These are phyloP conservation scores for Myxocyprinus asiaticus DNA, from an alignment of 2,113 vertebrate species.

Conservation along the genomic window DNA sequence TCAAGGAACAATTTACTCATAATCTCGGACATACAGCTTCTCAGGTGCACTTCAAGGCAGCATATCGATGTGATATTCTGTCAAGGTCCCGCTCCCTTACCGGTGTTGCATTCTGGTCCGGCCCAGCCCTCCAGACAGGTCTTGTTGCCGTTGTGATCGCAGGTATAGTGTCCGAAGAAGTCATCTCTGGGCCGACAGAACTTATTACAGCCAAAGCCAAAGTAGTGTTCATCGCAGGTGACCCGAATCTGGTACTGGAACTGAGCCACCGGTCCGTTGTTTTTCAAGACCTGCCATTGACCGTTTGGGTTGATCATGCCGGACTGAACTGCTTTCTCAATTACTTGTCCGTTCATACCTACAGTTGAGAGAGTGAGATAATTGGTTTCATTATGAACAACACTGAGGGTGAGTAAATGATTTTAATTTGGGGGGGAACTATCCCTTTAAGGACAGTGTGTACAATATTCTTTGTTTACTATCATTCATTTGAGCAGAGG, in stretches of 20 bases:
- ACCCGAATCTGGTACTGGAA: constrained; percentile 88
- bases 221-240: constrained; percentile 87
- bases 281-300: constrained; percentile 85
- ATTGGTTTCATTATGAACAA: too few species aligned
- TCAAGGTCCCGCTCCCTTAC: constrained; percentile 61
- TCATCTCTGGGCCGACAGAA: constrained; percentile 89
- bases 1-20: too few species aligned
- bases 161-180: constrained; percentile 91
- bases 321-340: constrained; percentile 85
- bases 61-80: too few species aligned
- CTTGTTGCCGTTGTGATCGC: constrained; percentile 91
- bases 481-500: too few species aligned
- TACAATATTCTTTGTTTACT: too few species aligned
- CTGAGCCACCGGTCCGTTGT: constrained; percentile 79
- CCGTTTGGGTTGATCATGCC: constrained; percentile 90
- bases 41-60: too few species aligned
- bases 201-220: constrained; percentile 90
- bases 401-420: too few species aligned
- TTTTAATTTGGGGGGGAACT: too few species aligned
- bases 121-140: constrained; percentile 92
- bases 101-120: constrained; percentile 84
- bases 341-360: constrained; percentile 77
- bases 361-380: neutral
- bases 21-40: too few species aligned
- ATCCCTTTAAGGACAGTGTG: too few species aligned